phyloP scores from a whole-genome alignment of 2,888 invertebrate species.

The Amiota communis region DNA sequence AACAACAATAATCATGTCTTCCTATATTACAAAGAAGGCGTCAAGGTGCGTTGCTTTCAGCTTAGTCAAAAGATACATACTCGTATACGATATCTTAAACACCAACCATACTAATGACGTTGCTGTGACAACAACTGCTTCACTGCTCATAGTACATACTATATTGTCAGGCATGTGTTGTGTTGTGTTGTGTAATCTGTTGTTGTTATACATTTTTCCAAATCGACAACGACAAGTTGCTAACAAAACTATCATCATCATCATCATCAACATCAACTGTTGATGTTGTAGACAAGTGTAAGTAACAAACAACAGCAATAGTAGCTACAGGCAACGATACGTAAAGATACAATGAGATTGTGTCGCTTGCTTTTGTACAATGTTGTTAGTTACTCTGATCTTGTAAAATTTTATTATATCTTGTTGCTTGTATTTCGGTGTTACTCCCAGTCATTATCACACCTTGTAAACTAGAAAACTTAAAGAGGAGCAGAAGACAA shows the following conservation, averaged over 20 bases:
- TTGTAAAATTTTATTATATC: too few species aligned
- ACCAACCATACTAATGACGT: not conserved
- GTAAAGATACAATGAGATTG: constrained; percentile 13
- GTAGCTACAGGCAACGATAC: constrained; percentile 10
- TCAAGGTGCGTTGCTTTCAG: not conserved
- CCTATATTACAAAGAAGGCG: constrained; percentile 3
- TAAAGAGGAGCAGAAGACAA: too few species aligned
- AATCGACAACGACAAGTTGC: constrained; percentile 2
- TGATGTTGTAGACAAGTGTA: constrained; percentile 1
- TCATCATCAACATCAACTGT: not conserved
- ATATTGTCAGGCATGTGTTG: too few species aligned
- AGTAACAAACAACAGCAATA: not conserved
- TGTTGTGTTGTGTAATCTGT: not conserved
- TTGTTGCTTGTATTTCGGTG: too few species aligned
- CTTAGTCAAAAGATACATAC: not conserved
- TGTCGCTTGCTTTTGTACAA: not conserved
- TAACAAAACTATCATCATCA: constrained; percentile 10
- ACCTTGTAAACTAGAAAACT: too few species aligned
- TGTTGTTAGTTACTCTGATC: not conserved
- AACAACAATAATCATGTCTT: too few species aligned
- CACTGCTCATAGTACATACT: not conserved
- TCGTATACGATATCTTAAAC: too few species aligned
- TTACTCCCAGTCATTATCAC: too few species aligned
- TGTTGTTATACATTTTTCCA: constrained; percentile 2
- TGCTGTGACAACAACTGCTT: not conserved